phyloP scores from a whole-genome alignment of 2,888 invertebrate genomes.

The Bellardia bayeri region DNA sequence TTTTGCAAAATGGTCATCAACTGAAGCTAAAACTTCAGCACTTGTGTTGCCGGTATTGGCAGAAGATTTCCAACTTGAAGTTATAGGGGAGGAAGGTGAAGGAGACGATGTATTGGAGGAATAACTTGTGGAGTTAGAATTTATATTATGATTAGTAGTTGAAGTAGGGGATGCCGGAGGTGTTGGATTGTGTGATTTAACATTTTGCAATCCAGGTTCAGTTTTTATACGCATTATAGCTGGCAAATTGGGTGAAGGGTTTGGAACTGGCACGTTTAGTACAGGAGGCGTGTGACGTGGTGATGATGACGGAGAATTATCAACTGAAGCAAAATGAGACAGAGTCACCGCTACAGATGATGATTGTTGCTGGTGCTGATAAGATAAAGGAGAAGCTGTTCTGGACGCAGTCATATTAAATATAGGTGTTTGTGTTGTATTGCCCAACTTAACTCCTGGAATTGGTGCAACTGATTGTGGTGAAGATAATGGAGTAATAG shows the following conservation, averaged over 20 bases:
- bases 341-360: conserved; percentile 2
- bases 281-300: conserved; percentile 59
- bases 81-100: conserved; percentile 77
- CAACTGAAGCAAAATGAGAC: conserved; percentile 52
- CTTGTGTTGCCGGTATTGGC: conserved; percentile 66
- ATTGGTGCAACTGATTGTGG: conserved; percentile 74
- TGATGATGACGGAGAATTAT: conserved; percentile 62
- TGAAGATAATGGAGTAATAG: conserved; percentile 71
- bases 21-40: conserved; percentile 85
- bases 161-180: conserved; percentile 79
- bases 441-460: conserved; percentile 61
- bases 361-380: conserved; percentile 55
- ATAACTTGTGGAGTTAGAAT: conserved; percentile 78
- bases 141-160: conserved; percentile 49
- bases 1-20: conserved; percentile 97
- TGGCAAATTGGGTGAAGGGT: conserved; percentile 75
- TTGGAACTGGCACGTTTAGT: conserved; percentile 37
- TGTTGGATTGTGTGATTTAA: conserved; percentile 66
- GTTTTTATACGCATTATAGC: conserved; percentile 81
- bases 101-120: conserved; percentile 79
- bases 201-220: conserved; percentile 78
- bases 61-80: conserved; percentile 63
- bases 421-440: conserved; percentile 70
- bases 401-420: conserved; percentile 72
- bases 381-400: conserved; percentile 71